Conservation (phyloP, 64 coral and sea anemone species). For the Montipora cactus region DNA sequence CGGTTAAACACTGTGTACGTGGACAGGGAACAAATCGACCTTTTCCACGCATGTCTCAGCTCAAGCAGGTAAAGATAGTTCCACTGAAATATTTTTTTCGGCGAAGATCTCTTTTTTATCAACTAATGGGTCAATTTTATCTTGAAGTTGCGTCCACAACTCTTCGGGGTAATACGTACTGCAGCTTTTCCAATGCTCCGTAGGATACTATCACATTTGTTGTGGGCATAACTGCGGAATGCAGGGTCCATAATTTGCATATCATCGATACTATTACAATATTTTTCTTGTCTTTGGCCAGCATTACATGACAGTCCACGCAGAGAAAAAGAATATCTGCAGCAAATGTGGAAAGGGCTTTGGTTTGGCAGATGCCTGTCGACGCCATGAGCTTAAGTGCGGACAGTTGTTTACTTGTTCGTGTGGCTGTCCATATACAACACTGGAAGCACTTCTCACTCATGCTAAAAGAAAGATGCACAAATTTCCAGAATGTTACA, state of each 20-base stretch:
- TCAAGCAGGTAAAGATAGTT: conserved; percentile 85
- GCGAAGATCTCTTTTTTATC: too few species aligned
- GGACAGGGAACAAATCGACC: conserved; percentile 73
- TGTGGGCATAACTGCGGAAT: too few species aligned
- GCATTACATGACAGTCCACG: conserved; percentile 99
- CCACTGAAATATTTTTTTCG: background rate
- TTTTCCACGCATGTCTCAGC: conserved; percentile 91
- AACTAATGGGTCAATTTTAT: too few species aligned
- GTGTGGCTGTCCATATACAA: conserved; percentile 91
- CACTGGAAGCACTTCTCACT: conserved; percentile 86
- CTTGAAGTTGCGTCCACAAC: too few species aligned
- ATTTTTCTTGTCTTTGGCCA: conserved; percentile 27
- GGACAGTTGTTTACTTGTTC: conserved; percentile 92
- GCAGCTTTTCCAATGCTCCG: too few species aligned
- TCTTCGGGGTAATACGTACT: too few species aligned
- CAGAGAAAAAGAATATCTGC: conserved; percentile 91
- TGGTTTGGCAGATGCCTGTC: conserved; percentile 84
- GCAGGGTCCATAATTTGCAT: too few species aligned
- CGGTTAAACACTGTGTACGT: conserved; percentile 76
- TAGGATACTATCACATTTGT: too few species aligned
- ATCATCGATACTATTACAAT: background rate
- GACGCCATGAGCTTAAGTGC: conserved; percentile 91
- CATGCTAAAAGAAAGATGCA: conserved; percentile 87
- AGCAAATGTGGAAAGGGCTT: conserved; percentile 84
- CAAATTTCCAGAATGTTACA: conserved; percentile 52